A percentile compares a stretch with the other conserved stretches of the same genome.
phyloP scores from a whole-genome alignment of 2,888 invertebrate species.

The Gymnoscelis rufifasciata region DNA sequence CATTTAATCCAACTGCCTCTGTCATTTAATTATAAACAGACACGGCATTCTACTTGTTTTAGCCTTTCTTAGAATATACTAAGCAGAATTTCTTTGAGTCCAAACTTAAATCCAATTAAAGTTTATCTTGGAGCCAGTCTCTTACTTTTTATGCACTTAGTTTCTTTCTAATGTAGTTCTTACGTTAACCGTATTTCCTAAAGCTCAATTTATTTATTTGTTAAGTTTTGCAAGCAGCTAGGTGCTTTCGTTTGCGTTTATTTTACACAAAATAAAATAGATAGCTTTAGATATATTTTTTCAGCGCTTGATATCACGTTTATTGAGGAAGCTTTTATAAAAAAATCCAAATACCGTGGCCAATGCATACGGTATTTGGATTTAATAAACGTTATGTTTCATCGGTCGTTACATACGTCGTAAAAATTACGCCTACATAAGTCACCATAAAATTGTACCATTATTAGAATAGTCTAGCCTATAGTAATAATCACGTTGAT shows the following conservation, averaged over 20 bases:
- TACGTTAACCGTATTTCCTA: constrained; percentile 17
- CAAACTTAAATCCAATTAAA: constrained; percentile 21
- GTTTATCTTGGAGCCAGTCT: constrained; percentile 25
- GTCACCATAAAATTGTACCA: no score
- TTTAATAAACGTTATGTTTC: no score
- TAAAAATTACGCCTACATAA: no score
- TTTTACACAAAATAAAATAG: background rate
- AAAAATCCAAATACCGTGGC: no score
- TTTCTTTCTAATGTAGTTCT: constrained; percentile 19
- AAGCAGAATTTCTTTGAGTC: constrained; percentile 12
- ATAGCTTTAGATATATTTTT: no score
- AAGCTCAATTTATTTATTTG: constrained; percentile 7
- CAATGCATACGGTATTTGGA: no score
- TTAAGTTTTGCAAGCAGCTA: background rate
- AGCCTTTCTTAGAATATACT: constrained; percentile 22
- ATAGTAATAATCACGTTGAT: no score
- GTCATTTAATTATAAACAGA: constrained; percentile 23
- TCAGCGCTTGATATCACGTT: no score
- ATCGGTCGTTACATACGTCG: no score
- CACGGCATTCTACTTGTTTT: constrained; percentile 15
- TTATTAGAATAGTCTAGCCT: no score
- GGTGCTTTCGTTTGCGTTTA: background rate
- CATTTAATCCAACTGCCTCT: background rate
- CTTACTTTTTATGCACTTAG: constrained; percentile 27
- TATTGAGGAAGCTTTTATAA: no score